These are phyloP conservation scores for Wasmannia auropunctata DNA, from an alignment of 1,140 invertebrate genomes.

Conservation along the genomic window DNA sequence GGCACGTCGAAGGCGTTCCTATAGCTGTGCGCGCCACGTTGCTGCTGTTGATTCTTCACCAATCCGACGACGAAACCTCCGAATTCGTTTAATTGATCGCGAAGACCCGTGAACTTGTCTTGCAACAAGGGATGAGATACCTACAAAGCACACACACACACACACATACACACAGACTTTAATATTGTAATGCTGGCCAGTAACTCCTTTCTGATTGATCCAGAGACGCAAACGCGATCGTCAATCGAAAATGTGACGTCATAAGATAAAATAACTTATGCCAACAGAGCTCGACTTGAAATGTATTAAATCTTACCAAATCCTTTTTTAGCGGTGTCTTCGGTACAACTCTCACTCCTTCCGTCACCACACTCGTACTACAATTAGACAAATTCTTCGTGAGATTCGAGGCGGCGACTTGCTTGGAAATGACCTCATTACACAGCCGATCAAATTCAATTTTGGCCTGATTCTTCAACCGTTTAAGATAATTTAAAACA, in stretches of 20 bases:
- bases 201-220: no score
- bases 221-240: no score
- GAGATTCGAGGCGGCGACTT: slow-evolving; percentile 84
- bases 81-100: slow-evolving; percentile 95
- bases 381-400: slow-evolving; percentile 84
- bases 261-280: background rate
- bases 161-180: background rate
- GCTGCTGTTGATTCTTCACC: slow-evolving; percentile 87
- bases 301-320: slow-evolving; percentile 85
- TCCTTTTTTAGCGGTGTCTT: slow-evolving; percentile 90
- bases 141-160: slow-evolving; percentile 63
- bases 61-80: slow-evolving; percentile 93
- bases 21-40: slow-evolving; percentile 91
- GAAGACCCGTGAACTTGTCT: slow-evolving; percentile 92
- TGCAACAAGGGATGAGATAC: slow-evolving; percentile 91
- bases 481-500: slow-evolving; percentile 97
- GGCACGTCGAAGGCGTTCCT: slow-evolving; percentile 98
- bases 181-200: slow-evolving; percentile 1
- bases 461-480: slow-evolving; percentile 98
- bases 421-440: slow-evolving; percentile 88
- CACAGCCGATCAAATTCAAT: slow-evolving; percentile 97
- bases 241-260: no score
- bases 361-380: slow-evolving; percentile 84
- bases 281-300: background rate
- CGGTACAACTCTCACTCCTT: slow-evolving; percentile 91